These are phyloP conservation scores for Leguminivora glycinivorella DNA, from an alignment of 1,140 invertebrate genomes.

Conservation along the genomic window DNA sequence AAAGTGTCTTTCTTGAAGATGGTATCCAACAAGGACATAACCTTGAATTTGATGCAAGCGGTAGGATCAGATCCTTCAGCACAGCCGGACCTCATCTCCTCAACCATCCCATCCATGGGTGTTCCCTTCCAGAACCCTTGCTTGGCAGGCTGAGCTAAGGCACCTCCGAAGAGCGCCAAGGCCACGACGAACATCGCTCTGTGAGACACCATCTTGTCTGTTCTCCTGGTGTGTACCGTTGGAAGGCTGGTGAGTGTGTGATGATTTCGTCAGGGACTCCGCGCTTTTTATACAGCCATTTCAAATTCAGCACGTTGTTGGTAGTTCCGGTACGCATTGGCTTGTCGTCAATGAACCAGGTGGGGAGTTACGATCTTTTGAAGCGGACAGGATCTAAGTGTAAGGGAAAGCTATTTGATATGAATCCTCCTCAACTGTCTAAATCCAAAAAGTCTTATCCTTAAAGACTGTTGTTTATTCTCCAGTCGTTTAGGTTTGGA, in stretches of 20 bases:
- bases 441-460: constrained; percentile 58
- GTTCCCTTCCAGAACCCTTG: constrained; percentile 84
- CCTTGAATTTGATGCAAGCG: constrained; percentile 89
- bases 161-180: constrained; percentile 76
- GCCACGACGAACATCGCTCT: constrained; percentile 75
- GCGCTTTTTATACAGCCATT: constrained; percentile 79
- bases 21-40: constrained; percentile 87
- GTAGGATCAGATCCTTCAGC: constrained; percentile 86
- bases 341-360: constrained; percentile 59
- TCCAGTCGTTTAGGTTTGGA: constrained; percentile 54
- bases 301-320: constrained; percentile 74
- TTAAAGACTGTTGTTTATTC: constrained; percentile 38
- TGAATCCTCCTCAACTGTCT: constrained; percentile 57
- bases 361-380: constrained; percentile 60
- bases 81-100: constrained; percentile 86
- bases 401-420: constrained; percentile 79
- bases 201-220: constrained; percentile 72
- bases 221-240: constrained; percentile 68
- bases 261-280: constrained; percentile 72
- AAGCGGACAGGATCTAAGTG: constrained; percentile 52
- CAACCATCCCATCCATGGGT: constrained; percentile 84
- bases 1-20: constrained; percentile 88
- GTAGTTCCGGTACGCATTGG: constrained; percentile 73
- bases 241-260: constrained; percentile 69
- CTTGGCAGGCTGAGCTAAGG: constrained; percentile 81